A percentile compares a stretch with the other conserved stretches of the same genome.
Evolutionary conservation across 2,888 invertebrate species (phyloP).

Genomic region (Steinernema hermaphroditum): DNA sequence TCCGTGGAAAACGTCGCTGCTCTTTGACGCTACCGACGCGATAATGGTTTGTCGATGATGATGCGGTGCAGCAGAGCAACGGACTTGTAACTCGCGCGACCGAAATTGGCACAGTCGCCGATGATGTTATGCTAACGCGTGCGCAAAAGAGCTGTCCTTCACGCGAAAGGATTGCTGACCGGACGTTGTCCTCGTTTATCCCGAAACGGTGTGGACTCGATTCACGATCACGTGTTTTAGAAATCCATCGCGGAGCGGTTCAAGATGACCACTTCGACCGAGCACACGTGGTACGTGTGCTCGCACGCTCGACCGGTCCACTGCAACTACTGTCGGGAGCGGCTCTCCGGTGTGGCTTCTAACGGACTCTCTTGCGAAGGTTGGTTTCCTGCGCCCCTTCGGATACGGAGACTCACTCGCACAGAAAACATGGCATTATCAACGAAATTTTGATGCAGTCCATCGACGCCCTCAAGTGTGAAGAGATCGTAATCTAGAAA

Average conservation of each 20-base stretch:
- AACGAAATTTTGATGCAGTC: too few relatives aligned
- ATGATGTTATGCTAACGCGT: background rate
- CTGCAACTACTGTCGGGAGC: slow-evolving; percentile 94
- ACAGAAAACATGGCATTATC: too few relatives aligned
- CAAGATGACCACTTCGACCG: slow-evolving; percentile 25
- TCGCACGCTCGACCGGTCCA: slow-evolving; percentile 92
- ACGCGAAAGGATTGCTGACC: background rate
- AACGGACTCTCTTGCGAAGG: slow-evolving; percentile 90
- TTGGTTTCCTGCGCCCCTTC: slow-evolving; percentile 48
- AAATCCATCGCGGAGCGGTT: slow-evolving; percentile 12
- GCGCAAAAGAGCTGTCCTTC: background rate
- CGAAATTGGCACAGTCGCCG: background rate
- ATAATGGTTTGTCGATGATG: background rate
- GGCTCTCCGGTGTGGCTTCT: slow-evolving; percentile 86
- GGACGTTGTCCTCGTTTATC: background rate
- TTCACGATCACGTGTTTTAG: background rate
- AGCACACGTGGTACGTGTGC: slow-evolving; percentile 74
- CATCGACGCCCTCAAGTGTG: too few relatives aligned
- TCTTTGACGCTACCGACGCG: background rate
- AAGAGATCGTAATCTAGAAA: too few relatives aligned
- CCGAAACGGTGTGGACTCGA: background rate
- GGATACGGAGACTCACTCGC: background rate
- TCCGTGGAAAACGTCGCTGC: background rate
- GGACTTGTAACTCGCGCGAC: background rate
- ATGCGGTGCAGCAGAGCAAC: background rate